Evolutionary conservation across 2,797 vertebrate species (phyloP).

Genomic region (Helarctos malayanus): DNA sequence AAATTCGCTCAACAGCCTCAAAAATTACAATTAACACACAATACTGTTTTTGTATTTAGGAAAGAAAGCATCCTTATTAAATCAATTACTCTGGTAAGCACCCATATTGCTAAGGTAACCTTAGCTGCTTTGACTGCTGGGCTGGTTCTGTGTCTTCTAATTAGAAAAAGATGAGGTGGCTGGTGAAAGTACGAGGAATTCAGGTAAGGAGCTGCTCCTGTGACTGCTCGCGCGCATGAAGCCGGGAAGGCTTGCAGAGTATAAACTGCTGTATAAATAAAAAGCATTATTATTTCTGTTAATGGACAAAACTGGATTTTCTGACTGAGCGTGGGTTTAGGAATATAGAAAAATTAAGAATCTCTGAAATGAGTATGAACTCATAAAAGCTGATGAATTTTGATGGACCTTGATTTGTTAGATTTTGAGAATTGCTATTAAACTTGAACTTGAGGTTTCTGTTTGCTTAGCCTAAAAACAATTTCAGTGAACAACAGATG

Average conservation of each 20-base stretch:
- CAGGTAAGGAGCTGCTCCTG: neutral
- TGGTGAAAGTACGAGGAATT: neutral
- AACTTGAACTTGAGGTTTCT: constrained; percentile 16
- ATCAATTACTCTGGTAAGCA: neutral
- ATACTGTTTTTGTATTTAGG: neutral
- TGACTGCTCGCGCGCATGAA: neutral
- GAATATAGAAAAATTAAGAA: neutral
- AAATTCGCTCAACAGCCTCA: neutral
- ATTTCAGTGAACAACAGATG: constrained; percentile 84
- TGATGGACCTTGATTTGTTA: neutral
- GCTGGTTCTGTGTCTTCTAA: neutral
- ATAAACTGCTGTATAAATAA: neutral
- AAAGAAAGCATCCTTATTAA: neutral
- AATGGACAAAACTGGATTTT: neutral
- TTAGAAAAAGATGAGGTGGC: neutral
- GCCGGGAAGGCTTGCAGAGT: neutral
- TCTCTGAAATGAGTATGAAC: neutral
- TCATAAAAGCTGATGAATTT: neutral
- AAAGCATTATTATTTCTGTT: neutral
- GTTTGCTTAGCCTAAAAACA: constrained; percentile 48
- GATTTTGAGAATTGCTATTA: neutral
- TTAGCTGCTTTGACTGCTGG: neutral
- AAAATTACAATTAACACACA: neutral
- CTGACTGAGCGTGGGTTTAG: neutral
- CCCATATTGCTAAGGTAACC: neutral